phyloP scores from a whole-genome alignment of 1,140 invertebrate genomes.

The Maniola jurtina region DNA sequence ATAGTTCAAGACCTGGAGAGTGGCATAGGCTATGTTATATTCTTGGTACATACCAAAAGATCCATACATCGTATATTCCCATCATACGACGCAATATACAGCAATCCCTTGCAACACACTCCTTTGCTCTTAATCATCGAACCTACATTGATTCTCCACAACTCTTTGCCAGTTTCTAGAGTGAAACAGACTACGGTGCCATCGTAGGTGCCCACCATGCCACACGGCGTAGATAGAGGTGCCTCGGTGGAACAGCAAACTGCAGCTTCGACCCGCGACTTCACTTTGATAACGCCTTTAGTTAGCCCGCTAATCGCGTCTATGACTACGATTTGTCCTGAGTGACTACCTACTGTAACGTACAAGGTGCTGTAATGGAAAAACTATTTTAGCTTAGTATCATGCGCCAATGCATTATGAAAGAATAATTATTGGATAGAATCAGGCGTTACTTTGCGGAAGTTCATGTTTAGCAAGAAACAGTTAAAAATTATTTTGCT shows the following conservation, averaged over 20 bases:
- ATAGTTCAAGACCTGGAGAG: too few species aligned
- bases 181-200: constrained; percentile 82
- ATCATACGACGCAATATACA: constrained; percentile 86
- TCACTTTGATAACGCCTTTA: constrained; percentile 48
- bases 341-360: constrained; percentile 78
- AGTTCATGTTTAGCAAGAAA: too few species aligned
- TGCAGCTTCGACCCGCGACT: constrained; percentile 65
- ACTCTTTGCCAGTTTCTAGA: constrained; percentile 75
- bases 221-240: constrained; percentile 35
- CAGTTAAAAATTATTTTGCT: too few species aligned
- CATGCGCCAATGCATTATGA: too few species aligned
- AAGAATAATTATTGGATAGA: too few species aligned
- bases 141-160: constrained; percentile 82
- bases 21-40: too few species aligned
- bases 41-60: constrained; percentile 72
- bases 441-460: too few species aligned
- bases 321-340: constrained; percentile 77
- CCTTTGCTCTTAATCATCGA: constrained; percentile 85
- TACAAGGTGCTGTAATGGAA: constrained; percentile 56
- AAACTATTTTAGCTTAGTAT: not conserved
- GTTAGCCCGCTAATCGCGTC: constrained; percentile 70
- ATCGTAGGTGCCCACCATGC: constrained; percentile 83
- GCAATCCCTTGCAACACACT: constrained; percentile 57
- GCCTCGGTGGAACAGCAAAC: constrained; percentile 51
- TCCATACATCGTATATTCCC: constrained; percentile 81